These are phyloP conservation scores for Cossypha caffra DNA, from an alignment of 2,797 vertebrate genomes.

Conservation along the genomic window DNA sequence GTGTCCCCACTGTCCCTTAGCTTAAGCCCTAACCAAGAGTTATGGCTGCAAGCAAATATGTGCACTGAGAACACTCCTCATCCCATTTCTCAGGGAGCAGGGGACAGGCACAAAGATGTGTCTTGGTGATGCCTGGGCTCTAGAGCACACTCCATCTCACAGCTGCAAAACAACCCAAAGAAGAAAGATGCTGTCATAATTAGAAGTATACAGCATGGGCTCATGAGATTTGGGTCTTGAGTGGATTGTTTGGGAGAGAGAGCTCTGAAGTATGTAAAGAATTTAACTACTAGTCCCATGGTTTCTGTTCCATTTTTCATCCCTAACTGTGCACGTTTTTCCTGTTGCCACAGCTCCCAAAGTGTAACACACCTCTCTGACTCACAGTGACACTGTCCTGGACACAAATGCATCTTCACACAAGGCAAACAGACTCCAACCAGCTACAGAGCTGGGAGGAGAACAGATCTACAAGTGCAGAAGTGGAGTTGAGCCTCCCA, in stretches of 20 bases:
- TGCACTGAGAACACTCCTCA: not conserved
- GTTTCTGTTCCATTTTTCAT: not conserved
- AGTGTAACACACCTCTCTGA: not conserved
- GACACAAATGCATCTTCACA: not conserved
- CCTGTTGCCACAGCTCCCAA: not conserved
- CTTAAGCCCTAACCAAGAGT: not conserved
- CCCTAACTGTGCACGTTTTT: not conserved
- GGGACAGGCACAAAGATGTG: not conserved
- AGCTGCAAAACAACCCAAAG: not conserved
- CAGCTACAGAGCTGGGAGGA: not conserved
- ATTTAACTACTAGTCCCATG: conserved; percentile 4
- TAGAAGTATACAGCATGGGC: not conserved
- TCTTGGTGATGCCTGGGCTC: not conserved
- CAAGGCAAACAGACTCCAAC: not conserved
- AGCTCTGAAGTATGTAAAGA: not conserved
- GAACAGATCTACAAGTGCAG: not conserved
- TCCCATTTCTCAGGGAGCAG: not conserved
- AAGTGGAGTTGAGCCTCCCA: conserved; percentile 3
- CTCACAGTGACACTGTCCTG: accelerated
- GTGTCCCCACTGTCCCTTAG: not conserved
- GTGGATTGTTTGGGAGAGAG: not conserved
- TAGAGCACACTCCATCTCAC: not conserved
- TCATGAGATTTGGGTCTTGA: not conserved
- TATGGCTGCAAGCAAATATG: not conserved
- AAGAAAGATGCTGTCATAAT: not conserved